A percentile compares a stretch with the other conserved stretches of the same genome.
These are phyloP conservation scores for Himantopus leucocephalus DNA, from an alignment of 2,113 vertebrate genomes.

Conservation along the genomic window DNA sequence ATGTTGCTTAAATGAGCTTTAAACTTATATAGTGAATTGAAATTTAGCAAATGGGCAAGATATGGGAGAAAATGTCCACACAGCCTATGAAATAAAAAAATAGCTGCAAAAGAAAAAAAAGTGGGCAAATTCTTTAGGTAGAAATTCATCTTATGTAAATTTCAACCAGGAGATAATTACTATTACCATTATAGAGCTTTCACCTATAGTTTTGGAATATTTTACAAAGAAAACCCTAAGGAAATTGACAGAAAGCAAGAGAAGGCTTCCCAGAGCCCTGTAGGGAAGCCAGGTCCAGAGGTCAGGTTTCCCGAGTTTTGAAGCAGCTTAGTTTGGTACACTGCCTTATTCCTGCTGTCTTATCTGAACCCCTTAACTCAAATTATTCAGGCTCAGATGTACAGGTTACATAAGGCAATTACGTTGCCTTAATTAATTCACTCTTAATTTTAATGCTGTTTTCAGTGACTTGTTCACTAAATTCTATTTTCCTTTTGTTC, in stretches of 20 bases:
- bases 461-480: background rate
- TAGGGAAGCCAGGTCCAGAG: background rate
- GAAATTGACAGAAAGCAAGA: background rate
- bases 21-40: background rate
- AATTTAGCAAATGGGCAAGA: background rate
- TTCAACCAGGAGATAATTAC: background rate
- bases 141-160: background rate
- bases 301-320: background rate
- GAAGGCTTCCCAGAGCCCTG: background rate
- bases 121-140: background rate
- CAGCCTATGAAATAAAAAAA: background rate
- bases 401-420: fast-evolving
- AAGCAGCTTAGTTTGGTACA: background rate
- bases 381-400: background rate
- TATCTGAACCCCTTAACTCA: background rate
- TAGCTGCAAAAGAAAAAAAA: background rate
- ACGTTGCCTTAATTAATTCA: background rate
- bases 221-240: background rate
- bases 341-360: background rate
- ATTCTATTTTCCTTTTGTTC: background rate
- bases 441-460: background rate
- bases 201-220: background rate
- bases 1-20: background rate
- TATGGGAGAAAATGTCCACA: background rate
- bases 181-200: background rate